These are phyloP conservation scores for Agrochola macilenta DNA, from an alignment of 2,888 invertebrate species.

Conservation along the genomic window DNA sequence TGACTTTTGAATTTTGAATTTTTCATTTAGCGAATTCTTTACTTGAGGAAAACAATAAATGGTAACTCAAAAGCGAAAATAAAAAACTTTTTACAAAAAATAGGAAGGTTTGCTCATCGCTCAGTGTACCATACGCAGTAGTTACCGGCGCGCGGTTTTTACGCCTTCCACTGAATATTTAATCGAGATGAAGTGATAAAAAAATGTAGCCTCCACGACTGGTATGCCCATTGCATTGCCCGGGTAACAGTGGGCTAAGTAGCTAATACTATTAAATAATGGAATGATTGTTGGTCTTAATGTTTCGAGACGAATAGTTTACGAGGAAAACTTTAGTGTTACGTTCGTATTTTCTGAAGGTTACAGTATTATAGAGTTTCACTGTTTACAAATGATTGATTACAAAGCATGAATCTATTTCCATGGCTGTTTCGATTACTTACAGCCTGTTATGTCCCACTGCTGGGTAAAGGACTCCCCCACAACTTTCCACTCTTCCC, in stretches of 20 bases:
- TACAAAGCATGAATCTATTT: not conserved
- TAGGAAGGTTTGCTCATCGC: not conserved
- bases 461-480: no score
- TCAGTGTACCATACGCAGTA: conserved; percentile 57
- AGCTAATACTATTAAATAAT: conserved; percentile 38
- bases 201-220: conserved; percentile 68
- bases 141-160: conserved; percentile 66
- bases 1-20: no score
- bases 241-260: conserved; percentile 34
- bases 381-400: not conserved
- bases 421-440: not conserved
- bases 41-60: no score
- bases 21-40: no score
- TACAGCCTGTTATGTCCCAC: no score
- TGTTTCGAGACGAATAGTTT: conserved; percentile 22
- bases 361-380: not conserved
- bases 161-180: conserved; percentile 69
- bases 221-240: conserved; percentile 36
- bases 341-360: no score
- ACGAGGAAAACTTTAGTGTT: not conserved
- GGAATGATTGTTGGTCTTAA: conserved; percentile 30
- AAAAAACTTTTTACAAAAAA: no score
- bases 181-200: conserved; percentile 73
- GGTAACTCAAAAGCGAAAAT: no score
- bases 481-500: no score